These are phyloP conservation scores for Oedothorax gibbosus DNA, from an alignment of 1,140 invertebrate genomes.

Conservation along the genomic window DNA sequence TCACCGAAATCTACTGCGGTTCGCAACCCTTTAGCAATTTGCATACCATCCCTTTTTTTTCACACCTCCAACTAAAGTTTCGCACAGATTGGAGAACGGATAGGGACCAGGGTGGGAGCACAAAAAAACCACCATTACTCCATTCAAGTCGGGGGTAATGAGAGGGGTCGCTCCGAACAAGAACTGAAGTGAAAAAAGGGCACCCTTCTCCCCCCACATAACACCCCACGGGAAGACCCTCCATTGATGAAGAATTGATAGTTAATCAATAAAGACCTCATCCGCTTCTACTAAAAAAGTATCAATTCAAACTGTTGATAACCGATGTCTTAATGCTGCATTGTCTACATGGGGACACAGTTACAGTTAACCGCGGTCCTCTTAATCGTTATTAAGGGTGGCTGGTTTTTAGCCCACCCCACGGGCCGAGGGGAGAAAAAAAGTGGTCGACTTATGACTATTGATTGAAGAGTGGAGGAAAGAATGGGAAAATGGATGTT, in stretches of 20 bases:
- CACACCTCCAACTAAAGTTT: slow-evolving; percentile 41
- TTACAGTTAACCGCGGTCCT: slow-evolving; percentile 28
- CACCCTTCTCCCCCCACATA: not conserved
- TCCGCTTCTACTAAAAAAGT: not conserved
- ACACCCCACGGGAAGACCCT: not conserved
- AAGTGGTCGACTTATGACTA: slow-evolving; percentile 54
- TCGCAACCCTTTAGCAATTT: not conserved
- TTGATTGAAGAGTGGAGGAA: slow-evolving; percentile 38
- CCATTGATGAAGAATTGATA: slow-evolving; percentile 62
- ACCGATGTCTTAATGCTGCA: slow-evolving; percentile 55
- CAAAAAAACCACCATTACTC: slow-evolving; percentile 56
- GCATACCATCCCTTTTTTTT: slow-evolving; percentile 1
- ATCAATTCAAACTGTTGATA: slow-evolving; percentile 58
- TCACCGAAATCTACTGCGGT: too few relatives aligned
- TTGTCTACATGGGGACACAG: slow-evolving; percentile 36
- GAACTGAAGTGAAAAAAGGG: slow-evolving; percentile 7
- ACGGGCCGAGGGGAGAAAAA: slow-evolving; percentile 32
- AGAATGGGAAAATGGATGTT: slow-evolving; percentile 25
- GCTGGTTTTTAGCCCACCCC: slow-evolving; percentile 25
- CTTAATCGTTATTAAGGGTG: slow-evolving; percentile 62
- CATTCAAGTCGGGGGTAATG: slow-evolving; percentile 35
- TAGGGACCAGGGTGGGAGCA: not conserved
- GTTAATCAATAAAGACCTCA: slow-evolving; percentile 52
- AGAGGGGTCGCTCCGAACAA: not conserved
- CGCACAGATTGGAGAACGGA: slow-evolving; percentile 49